Evolutionary conservation across 2,113 vertebrate genomes (phyloP), one percentile per base, ranked within the genome.

Genomic region (Eupsittula cactorum): DNA sequence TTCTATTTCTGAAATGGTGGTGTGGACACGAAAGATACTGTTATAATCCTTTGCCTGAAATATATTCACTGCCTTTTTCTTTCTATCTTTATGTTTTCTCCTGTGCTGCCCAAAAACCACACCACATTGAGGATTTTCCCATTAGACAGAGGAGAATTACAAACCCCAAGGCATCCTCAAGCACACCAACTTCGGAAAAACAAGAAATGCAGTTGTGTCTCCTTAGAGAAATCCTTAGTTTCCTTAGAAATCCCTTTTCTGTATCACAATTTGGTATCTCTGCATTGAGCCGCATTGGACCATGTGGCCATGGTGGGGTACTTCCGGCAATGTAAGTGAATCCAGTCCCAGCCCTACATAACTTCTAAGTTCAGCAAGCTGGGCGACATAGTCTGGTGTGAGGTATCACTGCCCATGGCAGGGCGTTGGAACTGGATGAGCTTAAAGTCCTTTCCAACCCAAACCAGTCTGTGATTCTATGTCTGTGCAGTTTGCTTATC

Each of bases 131-230:
- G 4, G 7, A 7, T 68, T 41, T 80, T 6, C 11, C 14, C 8
- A 6, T 77, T 55, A 28, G 18, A 9, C 23, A 80, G 13, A 35
- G 52, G 17, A 47, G 13, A 69, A 24, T 65, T 37, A 39, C 16
- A 73, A 80, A 10, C 4, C 7, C 35, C 7, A 73, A 62, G 20
- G 3, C 31, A 65, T 8, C 41, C 55, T 74, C 60, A 59, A 57
- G 31, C 4, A 0, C 11, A 9, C 2, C 37, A 57, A 4, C 49
- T 83, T 52, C 39, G 68, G 33, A 44, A 81, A 71, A 47, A 60
- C 9, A 64, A 63, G 29, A 73, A 0, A 0, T 73, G 10, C 24
- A 52, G 9, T 39, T 2, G 0, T 19, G 3, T n/a, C 23, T 92
- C 29, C 28, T 57, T 42, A 35, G 21, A 82, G 11, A 62, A 5